Evolutionary conservation across 1,140 invertebrate species (phyloP), one percentile per base, ranked within the genome.

Genomic region (Micrasema minimum): DNA sequence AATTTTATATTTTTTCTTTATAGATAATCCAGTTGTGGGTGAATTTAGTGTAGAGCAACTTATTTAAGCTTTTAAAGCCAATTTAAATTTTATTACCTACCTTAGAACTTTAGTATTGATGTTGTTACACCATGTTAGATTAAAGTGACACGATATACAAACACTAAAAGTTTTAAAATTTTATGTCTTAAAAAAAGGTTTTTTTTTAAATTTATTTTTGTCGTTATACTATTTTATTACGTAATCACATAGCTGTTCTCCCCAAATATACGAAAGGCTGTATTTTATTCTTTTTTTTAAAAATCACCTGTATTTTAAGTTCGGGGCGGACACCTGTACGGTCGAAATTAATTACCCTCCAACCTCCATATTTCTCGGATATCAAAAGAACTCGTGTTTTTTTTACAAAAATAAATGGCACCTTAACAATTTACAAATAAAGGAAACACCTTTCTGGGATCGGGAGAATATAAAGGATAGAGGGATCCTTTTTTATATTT

Each of bases 351-450:
- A 62, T 62, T 62, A 62, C 59, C 9, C 38, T 7, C 20, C n/a
- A 26, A 66, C 48, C 50, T 51, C 23, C 46, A 66, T 66, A 53
- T 66, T 66, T 66, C 38, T 41, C 65, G 48, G 65, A 38, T 53
- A 50, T 53, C 46, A 51, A 66, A 66, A 23, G 50, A 57, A 45
- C 53, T 45, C 43, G 45, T 41, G 35, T 57, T 68, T 68, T 68
- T 68, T 68, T 18, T 46, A 43, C 26, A 48, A 48, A 51, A 66
- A 59, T 59, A 68, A 59, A 68, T 68, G 66, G 53, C 66, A 68
- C 66, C 51, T 59, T 38, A 57, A 68, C 66, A 68, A 57, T 35
- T 22, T 68, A 68, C 66, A 68, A 68, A 68, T 68, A 68, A 68
- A 59, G 53, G 53, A 48, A 57, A 68, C 66, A 68, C 66, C 66